phyloP scores from a whole-genome alignment of 2,113 vertebrate species.

The Butastur rufipennis region DNA sequence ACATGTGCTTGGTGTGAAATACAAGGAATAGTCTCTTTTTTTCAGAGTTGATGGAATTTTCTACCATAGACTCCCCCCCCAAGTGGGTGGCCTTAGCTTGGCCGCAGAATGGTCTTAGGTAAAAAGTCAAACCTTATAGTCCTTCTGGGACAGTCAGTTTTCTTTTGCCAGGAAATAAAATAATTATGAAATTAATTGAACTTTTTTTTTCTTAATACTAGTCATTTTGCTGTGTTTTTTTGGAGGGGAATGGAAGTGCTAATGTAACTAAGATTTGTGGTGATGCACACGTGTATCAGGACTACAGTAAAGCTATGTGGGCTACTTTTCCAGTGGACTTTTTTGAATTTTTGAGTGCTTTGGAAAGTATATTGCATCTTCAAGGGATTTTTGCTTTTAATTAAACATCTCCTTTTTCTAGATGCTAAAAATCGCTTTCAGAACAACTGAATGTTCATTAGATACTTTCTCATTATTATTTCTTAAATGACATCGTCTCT shows the following conservation, averaged over 20 bases:
- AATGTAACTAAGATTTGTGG: background rate
- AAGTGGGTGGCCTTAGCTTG: background rate
- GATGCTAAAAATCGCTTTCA: background rate
- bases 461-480: background rate
- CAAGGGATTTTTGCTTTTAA: background rate
- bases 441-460: rapidly evolving
- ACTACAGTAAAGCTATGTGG: background rate
- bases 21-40: background rate
- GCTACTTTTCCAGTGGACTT: background rate
- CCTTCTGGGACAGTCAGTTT: background rate
- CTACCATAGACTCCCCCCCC: background rate
- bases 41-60: background rate
- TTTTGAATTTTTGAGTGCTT: background rate
- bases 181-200: background rate
- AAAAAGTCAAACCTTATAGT: background rate
- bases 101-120: background rate
- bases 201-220: background rate
- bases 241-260: background rate
- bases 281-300: background rate
- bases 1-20: background rate
- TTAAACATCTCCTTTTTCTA: background rate
- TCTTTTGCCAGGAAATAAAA: background rate
- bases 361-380: background rate
- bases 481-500: background rate
- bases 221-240: background rate